Evolutionary conservation across 1,140 invertebrate species (phyloP), one percentile per base, ranked within the genome.

Genomic region (Harlomillsia oculata): DNA sequence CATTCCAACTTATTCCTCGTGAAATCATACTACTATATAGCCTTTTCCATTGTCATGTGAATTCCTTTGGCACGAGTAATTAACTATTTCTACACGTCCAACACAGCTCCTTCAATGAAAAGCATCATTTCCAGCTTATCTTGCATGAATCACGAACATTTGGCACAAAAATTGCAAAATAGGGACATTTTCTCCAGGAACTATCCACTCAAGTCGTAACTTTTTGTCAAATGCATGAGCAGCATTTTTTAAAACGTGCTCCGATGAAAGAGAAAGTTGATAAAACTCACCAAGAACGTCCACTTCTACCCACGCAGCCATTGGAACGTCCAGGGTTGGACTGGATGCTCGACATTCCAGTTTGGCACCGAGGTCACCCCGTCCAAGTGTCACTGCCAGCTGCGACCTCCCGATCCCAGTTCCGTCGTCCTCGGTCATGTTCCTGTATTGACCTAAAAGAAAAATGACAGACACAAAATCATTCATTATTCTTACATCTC

Each of bases 241-340:
- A 11, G 32, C 8, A 34, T 34, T 34, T n/a, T 34, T n/a, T 34
- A 41, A 8, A 9, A 41, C 6, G 8, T 11, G 32, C 32, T 34
- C 9, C 9, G 9, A n/a, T 34, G 32, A 34, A 11, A 41, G 18
- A 41, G 18, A 6, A 41, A 14, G 11, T n/a, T n/a, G n/a, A n/a
- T n/a, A n/a, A 16, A 1, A 73, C 81, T 80, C 72, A 93, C 88
- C 87, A 75, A 89, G 80, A 46, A 92, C 81, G 69, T 90, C 83
- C 21, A 88, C 73, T 59, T 80, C 76, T 43, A 91, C 76, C 67
- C 77, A 77, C 20, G 77, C 76, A 8, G 75, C 67, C 39, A 86
- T 76, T n/a, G 82, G 79, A 46, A 77, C 72, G 23, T 78, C 74
- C 26, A 89, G 74, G 1, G 86, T 84, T 20, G 79, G 78, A 59